These are phyloP conservation scores for Oligia strigilis DNA, from an alignment of 2,888 invertebrate species.

Conservation along the genomic window DNA sequence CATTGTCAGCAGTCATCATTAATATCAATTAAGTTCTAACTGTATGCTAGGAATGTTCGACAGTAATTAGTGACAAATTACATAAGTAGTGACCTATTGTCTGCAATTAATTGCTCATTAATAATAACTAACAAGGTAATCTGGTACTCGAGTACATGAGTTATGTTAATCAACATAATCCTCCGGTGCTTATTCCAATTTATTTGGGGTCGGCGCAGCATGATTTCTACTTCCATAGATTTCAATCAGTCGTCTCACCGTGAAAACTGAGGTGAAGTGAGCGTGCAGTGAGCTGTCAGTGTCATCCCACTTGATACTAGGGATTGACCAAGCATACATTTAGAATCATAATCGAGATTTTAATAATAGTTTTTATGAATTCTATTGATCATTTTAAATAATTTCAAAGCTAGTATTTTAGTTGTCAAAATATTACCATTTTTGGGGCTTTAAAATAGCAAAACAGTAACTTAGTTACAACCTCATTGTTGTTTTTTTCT, in stretches of 20 bases:
- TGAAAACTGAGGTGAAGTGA: too few relatives aligned
- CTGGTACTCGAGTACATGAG: not conserved
- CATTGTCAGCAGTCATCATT: not conserved
- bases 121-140: conserved; percentile 6
- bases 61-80: conserved; percentile 30
- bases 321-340: too few relatives aligned
- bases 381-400: too few relatives aligned
- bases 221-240: not conserved
- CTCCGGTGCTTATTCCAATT: not conserved
- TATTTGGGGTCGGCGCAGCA: not conserved
- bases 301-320: too few relatives aligned
- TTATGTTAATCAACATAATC: not conserved
- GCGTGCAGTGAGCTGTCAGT: too few relatives aligned
- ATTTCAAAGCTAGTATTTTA: too few relatives aligned
- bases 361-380: too few relatives aligned
- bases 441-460: too few relatives aligned
- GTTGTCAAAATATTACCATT: too few relatives aligned
- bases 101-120: conserved; percentile 22
- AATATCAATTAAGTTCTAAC: conserved; percentile 28
- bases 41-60: not conserved
- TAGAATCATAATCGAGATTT: too few relatives aligned
- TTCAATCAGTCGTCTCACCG: not conserved
- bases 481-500: too few relatives aligned
- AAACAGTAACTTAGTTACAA: too few relatives aligned
- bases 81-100: not conserved